These are phyloP conservation scores for Desmophyllum pertusum DNA, from an alignment of 92 coral and sea anemone species.

Conservation along the genomic window DNA sequence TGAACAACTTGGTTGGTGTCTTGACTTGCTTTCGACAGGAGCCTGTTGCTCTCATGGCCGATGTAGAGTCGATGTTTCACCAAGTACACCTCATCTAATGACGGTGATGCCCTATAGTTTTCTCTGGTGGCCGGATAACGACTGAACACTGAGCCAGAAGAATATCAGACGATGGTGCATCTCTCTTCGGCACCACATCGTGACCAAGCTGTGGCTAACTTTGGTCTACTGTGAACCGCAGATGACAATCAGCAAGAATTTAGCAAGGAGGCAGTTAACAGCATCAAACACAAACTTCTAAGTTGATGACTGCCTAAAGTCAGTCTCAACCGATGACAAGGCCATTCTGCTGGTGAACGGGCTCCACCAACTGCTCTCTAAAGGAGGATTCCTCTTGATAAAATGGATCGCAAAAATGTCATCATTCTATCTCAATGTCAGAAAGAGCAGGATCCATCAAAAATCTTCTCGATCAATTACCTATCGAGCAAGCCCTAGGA, in stretches of 20 bases:
- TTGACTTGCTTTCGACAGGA: not conserved
- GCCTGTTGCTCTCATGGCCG: not conserved
- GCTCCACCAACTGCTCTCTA: not conserved
- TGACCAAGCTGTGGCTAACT: constrained; percentile 4
- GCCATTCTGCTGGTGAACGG: not conserved
- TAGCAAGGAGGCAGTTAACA: not conserved
- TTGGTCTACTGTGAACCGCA: not conserved
- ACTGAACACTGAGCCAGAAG: not conserved
- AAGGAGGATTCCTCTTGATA: no score
- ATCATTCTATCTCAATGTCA: not conserved
- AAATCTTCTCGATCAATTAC: not conserved
- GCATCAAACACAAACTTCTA: not conserved
- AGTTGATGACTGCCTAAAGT: not conserved
- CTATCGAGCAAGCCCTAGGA: not conserved
- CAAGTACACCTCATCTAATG: not conserved
- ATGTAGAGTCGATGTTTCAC: not conserved
- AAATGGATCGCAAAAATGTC: not conserved
- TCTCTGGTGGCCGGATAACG: not conserved
- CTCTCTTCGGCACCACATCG: no score
- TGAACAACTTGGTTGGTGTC: not conserved
- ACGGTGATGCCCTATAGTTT: not conserved
- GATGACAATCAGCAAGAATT: not conserved
- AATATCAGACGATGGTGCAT: constrained; percentile 1
- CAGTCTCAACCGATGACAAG: not conserved
- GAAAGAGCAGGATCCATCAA: not conserved